Conservation (phyloP, 2,113 vertebrate species). For the Eurypyga helias region DNA sequence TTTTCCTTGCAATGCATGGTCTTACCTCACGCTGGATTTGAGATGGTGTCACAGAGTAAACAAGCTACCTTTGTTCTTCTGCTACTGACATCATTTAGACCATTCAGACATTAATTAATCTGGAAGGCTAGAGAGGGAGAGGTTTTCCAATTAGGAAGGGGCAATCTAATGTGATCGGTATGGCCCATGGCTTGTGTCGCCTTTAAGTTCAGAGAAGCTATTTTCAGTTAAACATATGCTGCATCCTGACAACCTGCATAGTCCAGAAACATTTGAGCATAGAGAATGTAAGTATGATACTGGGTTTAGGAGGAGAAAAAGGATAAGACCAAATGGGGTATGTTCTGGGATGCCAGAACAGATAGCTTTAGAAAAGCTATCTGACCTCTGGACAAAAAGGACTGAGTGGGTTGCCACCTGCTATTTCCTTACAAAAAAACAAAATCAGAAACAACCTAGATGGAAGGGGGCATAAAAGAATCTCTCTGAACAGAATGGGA, state of each 20-base stretch:
- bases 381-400: background rate
- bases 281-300: background rate
- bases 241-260: background rate
- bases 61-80: background rate
- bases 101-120: constrained; percentile 17
- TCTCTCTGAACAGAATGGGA: background rate
- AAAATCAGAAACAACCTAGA: background rate
- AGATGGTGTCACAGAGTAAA: background rate
- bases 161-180: background rate
- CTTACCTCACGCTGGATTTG: background rate
- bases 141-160: background rate
- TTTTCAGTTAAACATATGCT: background rate
- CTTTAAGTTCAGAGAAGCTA: constrained; percentile 1
- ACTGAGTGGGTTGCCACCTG: background rate
- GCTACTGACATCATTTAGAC: background rate
- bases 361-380: background rate
- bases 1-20: background rate
- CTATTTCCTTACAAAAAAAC: background rate
- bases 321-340: background rate
- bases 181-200: background rate
- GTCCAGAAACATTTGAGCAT: background rate
- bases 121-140: background rate
- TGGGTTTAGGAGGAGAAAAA: background rate
- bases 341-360: background rate
- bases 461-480: background rate